A percentile compares a stretch with the other conserved stretches of the same genome.
Conservation (phyloP, 2,113 vertebrate species). For the Neogale vison region DNA sequence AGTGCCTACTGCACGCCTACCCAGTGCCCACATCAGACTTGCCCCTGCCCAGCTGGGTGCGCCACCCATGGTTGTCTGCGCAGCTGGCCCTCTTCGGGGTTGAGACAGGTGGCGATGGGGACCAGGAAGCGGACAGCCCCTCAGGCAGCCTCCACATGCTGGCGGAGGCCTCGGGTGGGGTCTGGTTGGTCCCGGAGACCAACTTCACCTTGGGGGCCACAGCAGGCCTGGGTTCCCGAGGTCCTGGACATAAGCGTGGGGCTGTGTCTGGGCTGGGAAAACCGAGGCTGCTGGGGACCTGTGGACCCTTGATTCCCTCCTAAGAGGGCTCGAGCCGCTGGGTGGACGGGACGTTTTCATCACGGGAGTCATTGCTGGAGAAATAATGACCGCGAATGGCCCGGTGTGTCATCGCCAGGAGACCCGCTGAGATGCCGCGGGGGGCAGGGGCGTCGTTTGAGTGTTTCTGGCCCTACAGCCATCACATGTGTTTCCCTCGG, state of each 20-base stretch:
- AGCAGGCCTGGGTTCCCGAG: not conserved
- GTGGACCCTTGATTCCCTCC: rapidly evolving
- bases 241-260: not conserved
- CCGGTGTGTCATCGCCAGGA: slow-evolving; percentile 84
- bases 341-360: slow-evolving; percentile 49
- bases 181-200: rapidly evolving
- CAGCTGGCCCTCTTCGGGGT: rapidly evolving
- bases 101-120: rapidly evolving
- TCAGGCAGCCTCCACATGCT: rapidly evolving
- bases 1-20: not conserved
- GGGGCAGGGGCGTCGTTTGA: not conserved
- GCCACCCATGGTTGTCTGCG: rapidly evolving
- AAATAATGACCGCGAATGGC: slow-evolving; percentile 66
- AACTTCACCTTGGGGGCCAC: rapidly evolving
- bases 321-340: not conserved
- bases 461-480: slow-evolving; percentile 15
- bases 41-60: rapidly evolving
- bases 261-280: rapidly evolving
- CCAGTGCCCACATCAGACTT: not conserved
- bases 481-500: slow-evolving; percentile 54
- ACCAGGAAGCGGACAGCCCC: not conserved
- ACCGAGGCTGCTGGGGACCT: rapidly evolving
- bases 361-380: slow-evolving; percentile 24
- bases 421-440: not conserved
- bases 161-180: rapidly evolving